Percentiles rank a stretch among this genome's conserved stretches.
Evolutionary conservation across 2,797 vertebrate genomes (phyloP).

Genomic region (Macrochelys suwanniensis): DNA sequence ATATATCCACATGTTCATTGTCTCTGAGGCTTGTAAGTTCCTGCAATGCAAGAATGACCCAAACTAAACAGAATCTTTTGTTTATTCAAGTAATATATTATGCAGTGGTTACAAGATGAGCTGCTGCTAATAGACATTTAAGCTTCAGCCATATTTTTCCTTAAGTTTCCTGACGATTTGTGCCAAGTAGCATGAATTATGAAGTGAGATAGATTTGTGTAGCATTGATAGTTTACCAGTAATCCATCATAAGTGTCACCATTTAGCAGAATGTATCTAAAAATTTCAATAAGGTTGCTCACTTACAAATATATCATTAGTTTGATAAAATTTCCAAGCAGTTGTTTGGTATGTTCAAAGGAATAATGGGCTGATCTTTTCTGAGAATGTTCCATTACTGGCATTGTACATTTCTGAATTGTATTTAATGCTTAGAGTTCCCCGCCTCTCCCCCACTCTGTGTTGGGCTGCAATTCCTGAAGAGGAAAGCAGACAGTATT

Average conservation of each 20-base stretch:
- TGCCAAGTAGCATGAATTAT: rapidly evolving
- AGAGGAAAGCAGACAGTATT: neutral
- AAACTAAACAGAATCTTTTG: neutral
- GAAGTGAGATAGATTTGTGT: neutral
- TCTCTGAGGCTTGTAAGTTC: rapidly evolving
- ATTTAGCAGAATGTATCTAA: neutral
- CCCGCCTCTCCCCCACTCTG: rapidly evolving
- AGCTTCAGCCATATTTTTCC: rapidly evolving
- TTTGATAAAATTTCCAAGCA: rapidly evolving
- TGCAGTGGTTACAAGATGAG: neutral
- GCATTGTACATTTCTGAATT: neutral
- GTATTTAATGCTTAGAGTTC: neutral
- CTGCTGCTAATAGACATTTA: neutral
- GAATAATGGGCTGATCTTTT: neutral
- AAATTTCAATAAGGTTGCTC: neutral
- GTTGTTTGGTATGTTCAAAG: neutral
- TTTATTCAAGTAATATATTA: rapidly evolving
- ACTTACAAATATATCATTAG: neutral
- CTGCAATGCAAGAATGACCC: neutral
- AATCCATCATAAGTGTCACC: neutral
- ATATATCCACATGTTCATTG: rapidly evolving
- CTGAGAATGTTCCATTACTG: neutral
- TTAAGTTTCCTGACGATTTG: neutral
- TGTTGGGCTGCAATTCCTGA: neutral
- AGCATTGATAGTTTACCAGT: neutral